phyloP scores from a whole-genome alignment of 2,888 invertebrate genomes.

The Melipona bicolor region DNA sequence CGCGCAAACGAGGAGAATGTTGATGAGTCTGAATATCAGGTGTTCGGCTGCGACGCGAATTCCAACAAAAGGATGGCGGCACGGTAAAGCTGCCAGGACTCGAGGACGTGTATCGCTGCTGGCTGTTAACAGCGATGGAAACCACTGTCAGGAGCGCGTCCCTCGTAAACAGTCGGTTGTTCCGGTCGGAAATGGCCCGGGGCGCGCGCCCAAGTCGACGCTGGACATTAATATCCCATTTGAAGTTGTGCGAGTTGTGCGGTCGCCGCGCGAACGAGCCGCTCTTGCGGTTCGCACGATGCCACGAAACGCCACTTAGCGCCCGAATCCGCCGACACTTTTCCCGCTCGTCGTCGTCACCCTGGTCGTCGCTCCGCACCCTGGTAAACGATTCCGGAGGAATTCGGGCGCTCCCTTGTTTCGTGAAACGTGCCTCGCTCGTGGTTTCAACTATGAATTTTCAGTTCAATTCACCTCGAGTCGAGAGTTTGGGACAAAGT shows the following conservation, averaged over 20 bases:
- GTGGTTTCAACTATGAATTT: background rate
- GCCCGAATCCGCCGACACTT: background rate
- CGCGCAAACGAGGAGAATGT: too few species aligned
- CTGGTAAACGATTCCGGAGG: background rate
- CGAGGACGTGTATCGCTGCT: constrained; percentile 41
- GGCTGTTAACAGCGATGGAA: constrained; percentile 51
- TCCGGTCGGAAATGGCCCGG: constrained; percentile 51
- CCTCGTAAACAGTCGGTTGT: constrained; percentile 69
- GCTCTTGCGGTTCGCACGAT: constrained; percentile 37
- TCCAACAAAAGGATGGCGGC: constrained; percentile 38
- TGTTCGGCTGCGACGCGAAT: constrained; percentile 54
- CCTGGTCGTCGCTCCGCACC: background rate
- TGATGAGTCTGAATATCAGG: constrained; percentile 46
- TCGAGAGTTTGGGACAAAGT: background rate
- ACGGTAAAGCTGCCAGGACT: constrained; percentile 63
- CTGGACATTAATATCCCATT: constrained; percentile 81
- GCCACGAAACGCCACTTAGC: constrained; percentile 19
- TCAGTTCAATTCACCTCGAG: background rate
- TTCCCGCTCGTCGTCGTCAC: background rate
- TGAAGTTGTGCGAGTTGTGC: constrained; percentile 79
- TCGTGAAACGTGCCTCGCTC: background rate
- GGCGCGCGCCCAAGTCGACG: constrained; percentile 49
- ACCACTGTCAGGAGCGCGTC: constrained; percentile 50
- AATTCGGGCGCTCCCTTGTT: background rate
- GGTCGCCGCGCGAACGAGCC: constrained; percentile 57